Evolutionary conservation across 37 sponge, comb jelly and placozoan species (phyloP).

Genomic region (Aplysina aerophoba): DNA sequence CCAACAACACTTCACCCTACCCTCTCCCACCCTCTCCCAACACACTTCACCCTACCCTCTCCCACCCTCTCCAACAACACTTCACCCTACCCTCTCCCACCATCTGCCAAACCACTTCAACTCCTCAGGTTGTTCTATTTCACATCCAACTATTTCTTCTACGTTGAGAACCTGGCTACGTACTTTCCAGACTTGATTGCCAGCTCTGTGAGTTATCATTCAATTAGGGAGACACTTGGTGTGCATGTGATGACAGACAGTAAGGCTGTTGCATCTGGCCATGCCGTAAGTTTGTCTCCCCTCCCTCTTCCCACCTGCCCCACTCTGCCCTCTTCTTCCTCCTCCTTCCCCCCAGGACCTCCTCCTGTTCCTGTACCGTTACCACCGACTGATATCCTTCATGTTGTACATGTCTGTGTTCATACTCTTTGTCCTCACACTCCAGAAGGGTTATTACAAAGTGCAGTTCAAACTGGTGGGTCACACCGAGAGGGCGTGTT

Average conservation of each 20-base stretch:
- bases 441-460: slow-evolving; percentile 81
- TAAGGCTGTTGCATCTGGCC: background rate
- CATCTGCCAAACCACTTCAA: too few species aligned
- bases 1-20: background rate
- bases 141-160: slow-evolving; percentile 81
- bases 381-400: slow-evolving; percentile 88
- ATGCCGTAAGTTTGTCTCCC: background rate
- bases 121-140: slow-evolving; percentile 74
- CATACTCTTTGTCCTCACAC: slow-evolving; percentile 88
- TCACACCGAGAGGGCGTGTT: too few species aligned
- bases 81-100: too few species aligned
- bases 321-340: too few species aligned
- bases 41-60: background rate
- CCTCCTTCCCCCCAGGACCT: slow-evolving; percentile 42
- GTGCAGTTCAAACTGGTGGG: slow-evolving; percentile 85
- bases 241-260: background rate
- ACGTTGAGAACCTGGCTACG: slow-evolving; percentile 73
- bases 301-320: background rate
- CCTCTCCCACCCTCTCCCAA: too few species aligned
- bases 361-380: slow-evolving; percentile 58
- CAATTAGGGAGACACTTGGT: background rate
- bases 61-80: background rate
- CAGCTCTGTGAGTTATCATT: slow-evolving; percentile 8
- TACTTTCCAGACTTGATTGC: slow-evolving; percentile 63
- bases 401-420: slow-evolving; percentile 81